Conservation (phyloP, 2,888 invertebrate species). For the Sympetrum striolatum region DNA sequence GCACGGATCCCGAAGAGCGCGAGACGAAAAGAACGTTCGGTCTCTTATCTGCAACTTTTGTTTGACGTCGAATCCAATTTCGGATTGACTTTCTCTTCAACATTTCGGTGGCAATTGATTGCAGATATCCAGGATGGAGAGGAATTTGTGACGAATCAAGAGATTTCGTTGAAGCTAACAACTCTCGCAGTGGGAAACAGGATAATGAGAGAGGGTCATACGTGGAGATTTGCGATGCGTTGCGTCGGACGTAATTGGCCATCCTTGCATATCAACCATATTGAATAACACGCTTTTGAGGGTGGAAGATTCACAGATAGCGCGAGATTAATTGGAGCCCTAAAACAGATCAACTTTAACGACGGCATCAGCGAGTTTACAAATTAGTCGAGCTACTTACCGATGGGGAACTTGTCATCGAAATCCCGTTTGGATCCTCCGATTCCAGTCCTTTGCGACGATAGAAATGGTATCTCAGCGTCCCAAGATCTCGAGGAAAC, state of each 20-base stretch:
- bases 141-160: background rate
- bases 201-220: constrained; percentile 5
- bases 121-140: background rate
- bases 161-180: background rate
- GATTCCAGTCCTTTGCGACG: background rate
- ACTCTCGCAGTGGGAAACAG: background rate
- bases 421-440: background rate
- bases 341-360: background rate
- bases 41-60: background rate
- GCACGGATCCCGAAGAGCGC: background rate
- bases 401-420: background rate
- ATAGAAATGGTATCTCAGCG: background rate
- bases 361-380: background rate
- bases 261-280: constrained; percentile 29
- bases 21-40: background rate
- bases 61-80: background rate
- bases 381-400: background rate
- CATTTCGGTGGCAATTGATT: background rate
- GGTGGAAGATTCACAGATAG: constrained; percentile 20
- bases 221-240: constrained; percentile 18
- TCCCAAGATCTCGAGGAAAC: background rate
- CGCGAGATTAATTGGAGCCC: constrained; percentile 13
- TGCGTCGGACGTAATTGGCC: constrained; percentile 29
- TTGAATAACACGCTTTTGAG: constrained; percentile 22
- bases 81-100: background rate